Base-by-base conservation (phyloP, 2,888 invertebrate genomes). In the Spatulosminthurus flaviceps region DNA sequence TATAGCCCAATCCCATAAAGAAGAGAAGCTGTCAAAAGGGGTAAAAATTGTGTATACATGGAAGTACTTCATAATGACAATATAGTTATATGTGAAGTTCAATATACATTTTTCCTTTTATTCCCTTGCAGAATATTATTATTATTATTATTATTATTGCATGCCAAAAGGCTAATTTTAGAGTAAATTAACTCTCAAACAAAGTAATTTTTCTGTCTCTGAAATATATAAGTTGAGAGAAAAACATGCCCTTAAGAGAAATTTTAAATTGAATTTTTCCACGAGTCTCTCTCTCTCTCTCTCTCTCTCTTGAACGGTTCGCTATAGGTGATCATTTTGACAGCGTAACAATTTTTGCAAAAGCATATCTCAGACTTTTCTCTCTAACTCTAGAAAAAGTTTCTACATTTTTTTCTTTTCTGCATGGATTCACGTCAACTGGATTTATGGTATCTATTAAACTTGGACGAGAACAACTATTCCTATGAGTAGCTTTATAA, bases 161-260 rank as follows among this genome's bases (percentile, higher is more conserved):
- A 34, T 34, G 34, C 34, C 34, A 51, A 51, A 51, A 51, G 5
- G 2, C 51, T 51, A 51, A 51, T 13, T 51, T 51, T 51, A 51
- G 51, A 16, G 51, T 51, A 51, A 16, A 51, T 51, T 51, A 51
- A 51, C 16, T 51, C 51, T 13, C 4, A 5, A 51, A 16, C 16
- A 4, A 51, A 51, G 51, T n/a, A 19, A 51, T 51, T n/a, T 51
- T n/a, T 51, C 16, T 51, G 51, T 11, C 51, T 51, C 51, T 19
- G 5, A 51, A 51, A 13, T n/a, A n/a, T n/a, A n/a, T n/a, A n/a
- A n/a, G n/a, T n/a, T n/a, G n/a, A n/a, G n/a, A n/a, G n/a, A n/a
- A n/a, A n/a, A n/a, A n/a, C n/a, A 51, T 51, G 51, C 51, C 51
- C 51, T n/a, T 51, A 51, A n/a, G 51, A 51, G 51, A 51, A 51